A percentile compares a stretch with the other conserved stretches of the same genome.
Evolutionary conservation across 2,888 invertebrate genomes (phyloP).

Genomic region (Cantharis rufa): DNA sequence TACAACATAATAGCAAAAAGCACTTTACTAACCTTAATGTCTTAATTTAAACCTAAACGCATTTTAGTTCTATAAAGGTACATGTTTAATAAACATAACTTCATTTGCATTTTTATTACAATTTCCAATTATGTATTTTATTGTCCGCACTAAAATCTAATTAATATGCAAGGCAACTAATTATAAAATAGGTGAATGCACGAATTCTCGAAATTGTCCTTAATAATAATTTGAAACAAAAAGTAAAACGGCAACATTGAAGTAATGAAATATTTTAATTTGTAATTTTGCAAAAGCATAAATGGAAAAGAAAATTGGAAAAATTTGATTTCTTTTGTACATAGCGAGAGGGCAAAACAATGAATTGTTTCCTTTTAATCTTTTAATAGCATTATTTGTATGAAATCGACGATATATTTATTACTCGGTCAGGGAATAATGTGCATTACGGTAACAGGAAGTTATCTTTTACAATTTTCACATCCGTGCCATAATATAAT

Average conservation of each 20-base stretch:
- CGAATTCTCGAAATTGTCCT: not conserved
- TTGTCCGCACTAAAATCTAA: slow-evolving; percentile 21
- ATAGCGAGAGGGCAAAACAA: slow-evolving; percentile 11
- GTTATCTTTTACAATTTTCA: slow-evolving; percentile 30
- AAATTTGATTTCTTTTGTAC: not conserved
- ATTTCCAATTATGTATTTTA: slow-evolving; percentile 14
- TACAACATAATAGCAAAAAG: not conserved
- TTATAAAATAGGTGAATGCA: slow-evolving; percentile 3
- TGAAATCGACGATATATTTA: slow-evolving; percentile 34
- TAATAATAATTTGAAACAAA: not conserved
- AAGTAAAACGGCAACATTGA: not conserved
- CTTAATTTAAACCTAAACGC: slow-evolving; percentile 24
- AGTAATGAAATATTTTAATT: not conserved
- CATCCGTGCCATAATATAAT: slow-evolving; percentile 24
- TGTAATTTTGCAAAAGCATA: not conserved
- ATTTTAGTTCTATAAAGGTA: slow-evolving; percentile 14
- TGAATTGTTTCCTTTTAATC: slow-evolving; percentile 35
- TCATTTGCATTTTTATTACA: slow-evolving; percentile 31
- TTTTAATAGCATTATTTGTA: slow-evolving; percentile 40
- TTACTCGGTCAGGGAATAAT: slow-evolving; percentile 30
- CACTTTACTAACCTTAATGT: slow-evolving; percentile 28
- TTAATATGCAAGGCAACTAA: slow-evolving; percentile 22
- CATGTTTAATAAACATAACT: slow-evolving; percentile 17
- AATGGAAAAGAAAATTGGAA: not conserved
- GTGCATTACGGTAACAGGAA: slow-evolving; percentile 29